Evolutionary conservation across 2,797 vertebrate species (phyloP), one percentile per base, ranked within the genome.

Genomic region (Anguilla obscura): DNA sequence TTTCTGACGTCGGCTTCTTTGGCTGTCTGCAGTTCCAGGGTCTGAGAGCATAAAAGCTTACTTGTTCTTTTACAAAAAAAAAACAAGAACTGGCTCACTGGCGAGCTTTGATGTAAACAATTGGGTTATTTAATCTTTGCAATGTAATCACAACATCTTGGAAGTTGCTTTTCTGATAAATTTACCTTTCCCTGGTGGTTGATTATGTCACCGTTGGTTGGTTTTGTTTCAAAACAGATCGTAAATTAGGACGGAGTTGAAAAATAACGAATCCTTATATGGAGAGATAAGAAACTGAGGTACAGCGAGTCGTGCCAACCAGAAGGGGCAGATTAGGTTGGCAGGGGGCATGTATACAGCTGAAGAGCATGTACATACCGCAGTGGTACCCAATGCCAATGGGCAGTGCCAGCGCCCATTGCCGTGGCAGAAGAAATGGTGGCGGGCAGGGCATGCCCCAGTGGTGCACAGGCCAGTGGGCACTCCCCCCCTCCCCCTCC

Each of bases 101-200:
- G 18, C 14, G 16, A 33, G 30, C 27, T 76, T 76, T 76, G 74
- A 76, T 76, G 74, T 76, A 76, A 76, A 76, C 74, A 76, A 36
- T 33, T 36, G 0, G 33, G 74, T 40, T 76, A 76, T 76, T 80
- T 48, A 48, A 24, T 48, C 40, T 48, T 80, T 80, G 18, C 56
- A 60, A 40, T 60, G 33, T 63, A 63, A 85, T 85, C 56, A 40
- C 84, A 30, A 58, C 84, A 58, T 21, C 84, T 27, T 60, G 18
- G 27, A 33, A 85, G 84, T 80, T 80, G 48, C 45, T 60, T 60
- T 63, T 63, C 24, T 63, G 30, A 36, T 58, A 24, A 36, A 58
- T 85, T 63, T 63, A 85, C 84, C 84, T 85, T 40, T 63, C 24
- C 54, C 84, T 85, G 12, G 14, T 4, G 21, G 21, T 36, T 84